phyloP scores from a whole-genome alignment of 2,113 vertebrate species.

The Proterorhinus semilunaris region DNA sequence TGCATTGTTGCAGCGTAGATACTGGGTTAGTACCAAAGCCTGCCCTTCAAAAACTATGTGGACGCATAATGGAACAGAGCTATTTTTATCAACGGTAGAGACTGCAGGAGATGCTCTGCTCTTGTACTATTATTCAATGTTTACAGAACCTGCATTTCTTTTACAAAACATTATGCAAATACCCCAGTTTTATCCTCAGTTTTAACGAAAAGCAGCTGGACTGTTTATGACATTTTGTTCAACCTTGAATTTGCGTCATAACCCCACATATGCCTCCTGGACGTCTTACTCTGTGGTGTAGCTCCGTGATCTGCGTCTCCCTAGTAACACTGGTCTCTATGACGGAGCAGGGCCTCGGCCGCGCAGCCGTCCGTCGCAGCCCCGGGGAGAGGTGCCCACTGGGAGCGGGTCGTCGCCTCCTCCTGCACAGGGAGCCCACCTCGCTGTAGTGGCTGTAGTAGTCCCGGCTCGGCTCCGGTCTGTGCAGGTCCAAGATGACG shows the following conservation, averaged over 20 bases:
- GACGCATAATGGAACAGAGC: conserved; percentile 60
- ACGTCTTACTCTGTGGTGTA: conserved; percentile 71
- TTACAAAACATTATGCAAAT: no score
- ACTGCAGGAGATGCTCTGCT: conserved; percentile 32
- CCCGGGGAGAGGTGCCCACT: conserved; percentile 45
- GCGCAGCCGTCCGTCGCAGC: conserved; percentile 48
- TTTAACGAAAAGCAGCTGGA: no score
- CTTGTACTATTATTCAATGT: conserved; percentile 28
- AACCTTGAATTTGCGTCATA: conserved; percentile 24
- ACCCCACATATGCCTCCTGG: conserved; percentile 29
- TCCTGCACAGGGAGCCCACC: conserved; percentile 65
- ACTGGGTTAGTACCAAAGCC: conserved; percentile 52
- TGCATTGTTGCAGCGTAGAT: conserved; percentile 66
- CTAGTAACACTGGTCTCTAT: conserved; percentile 71
- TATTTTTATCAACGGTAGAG: conserved; percentile 66
- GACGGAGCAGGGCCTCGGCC: conserved; percentile 70
- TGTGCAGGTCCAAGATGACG: conserved; percentile 61
- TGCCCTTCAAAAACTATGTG: conserved; percentile 60
- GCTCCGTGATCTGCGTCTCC: conserved; percentile 63
- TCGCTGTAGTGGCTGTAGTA: conserved; percentile 60
- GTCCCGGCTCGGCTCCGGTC: conserved; percentile 50
- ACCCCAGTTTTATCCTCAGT: no score
- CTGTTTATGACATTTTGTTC: conserved; percentile 10
- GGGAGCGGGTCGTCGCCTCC: conserved; percentile 58
- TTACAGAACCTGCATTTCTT: neutral